Percentiles rank a stretch among this genome's conserved stretches.
Conservation (phyloP, 2,797 vertebrate genomes). For the Luscinia luscinia region DNA sequence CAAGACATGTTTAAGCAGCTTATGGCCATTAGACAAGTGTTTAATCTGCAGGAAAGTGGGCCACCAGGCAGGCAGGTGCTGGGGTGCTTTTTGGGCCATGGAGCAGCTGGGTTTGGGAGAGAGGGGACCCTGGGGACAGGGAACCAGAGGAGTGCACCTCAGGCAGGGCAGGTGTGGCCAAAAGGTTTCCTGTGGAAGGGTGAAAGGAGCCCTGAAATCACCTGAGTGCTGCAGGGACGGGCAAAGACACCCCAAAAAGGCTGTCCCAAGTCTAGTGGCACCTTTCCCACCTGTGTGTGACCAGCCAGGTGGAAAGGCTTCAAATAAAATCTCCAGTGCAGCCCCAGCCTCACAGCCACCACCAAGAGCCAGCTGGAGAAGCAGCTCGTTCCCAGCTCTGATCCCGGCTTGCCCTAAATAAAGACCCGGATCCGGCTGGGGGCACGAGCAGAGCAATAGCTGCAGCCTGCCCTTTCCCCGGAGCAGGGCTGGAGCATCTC, state of each 20-base stretch:
- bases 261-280: rapidly evolving
- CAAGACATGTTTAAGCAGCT: conserved; percentile 57
- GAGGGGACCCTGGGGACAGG: neutral
- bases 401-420: conserved; percentile 1
- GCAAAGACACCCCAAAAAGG: neutral
- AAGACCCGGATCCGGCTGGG: neutral
- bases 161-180: neutral
- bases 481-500: neutral
- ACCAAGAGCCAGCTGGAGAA: neutral
- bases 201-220: neutral
- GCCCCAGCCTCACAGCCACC: neutral
- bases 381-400: neutral
- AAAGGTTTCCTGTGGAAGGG: neutral
- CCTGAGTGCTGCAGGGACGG: no score
- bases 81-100: neutral
- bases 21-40: conserved; percentile 38
- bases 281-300: neutral
- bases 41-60: conserved; percentile 61
- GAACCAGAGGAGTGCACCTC: neutral
- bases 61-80: conserved; percentile 22
- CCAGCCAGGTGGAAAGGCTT: neutral
- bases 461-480: rapidly evolving
- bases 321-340: neutral
- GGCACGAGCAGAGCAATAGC: neutral
- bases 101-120: neutral